These are phyloP conservation scores for Arrhopalites spinosus DNA, from an alignment of 2,888 invertebrate species.

Conservation along the genomic window DNA sequence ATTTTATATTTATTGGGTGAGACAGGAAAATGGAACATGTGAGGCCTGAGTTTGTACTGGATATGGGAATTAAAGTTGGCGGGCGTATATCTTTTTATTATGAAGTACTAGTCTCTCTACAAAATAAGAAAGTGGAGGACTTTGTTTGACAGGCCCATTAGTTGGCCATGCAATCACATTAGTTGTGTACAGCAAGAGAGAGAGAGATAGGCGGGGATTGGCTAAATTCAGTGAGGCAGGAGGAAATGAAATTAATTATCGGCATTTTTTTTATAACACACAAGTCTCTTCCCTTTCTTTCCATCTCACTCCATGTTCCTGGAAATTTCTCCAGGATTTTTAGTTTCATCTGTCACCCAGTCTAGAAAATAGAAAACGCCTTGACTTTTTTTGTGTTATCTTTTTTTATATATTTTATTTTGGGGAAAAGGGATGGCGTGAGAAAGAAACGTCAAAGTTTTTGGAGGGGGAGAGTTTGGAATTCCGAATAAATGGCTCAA, in stretches of 20 bases:
- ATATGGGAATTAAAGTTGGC: background rate
- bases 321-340: background rate
- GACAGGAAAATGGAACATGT: background rate
- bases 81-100: background rate
- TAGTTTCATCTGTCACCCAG: background rate
- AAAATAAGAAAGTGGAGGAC: background rate
- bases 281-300: background rate
- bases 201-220: background rate
- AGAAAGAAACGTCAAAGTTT: background rate
- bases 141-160: background rate
- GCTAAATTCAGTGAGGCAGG: background rate
- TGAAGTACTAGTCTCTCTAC: background rate
- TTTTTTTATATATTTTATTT: background rate
- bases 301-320: background rate
- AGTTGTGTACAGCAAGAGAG: background rate
- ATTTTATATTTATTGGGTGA: background rate
- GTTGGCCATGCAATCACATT: background rate
- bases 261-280: background rate
- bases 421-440: background rate
- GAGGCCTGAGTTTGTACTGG: too few species aligned
- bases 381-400: background rate
- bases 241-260: background rate
- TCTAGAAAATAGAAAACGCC: background rate
- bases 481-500: background rate
- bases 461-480: background rate